These are phyloP conservation scores for Folsomia manolachei DNA, from an alignment of 2,888 invertebrate species.

Conservation along the genomic window DNA sequence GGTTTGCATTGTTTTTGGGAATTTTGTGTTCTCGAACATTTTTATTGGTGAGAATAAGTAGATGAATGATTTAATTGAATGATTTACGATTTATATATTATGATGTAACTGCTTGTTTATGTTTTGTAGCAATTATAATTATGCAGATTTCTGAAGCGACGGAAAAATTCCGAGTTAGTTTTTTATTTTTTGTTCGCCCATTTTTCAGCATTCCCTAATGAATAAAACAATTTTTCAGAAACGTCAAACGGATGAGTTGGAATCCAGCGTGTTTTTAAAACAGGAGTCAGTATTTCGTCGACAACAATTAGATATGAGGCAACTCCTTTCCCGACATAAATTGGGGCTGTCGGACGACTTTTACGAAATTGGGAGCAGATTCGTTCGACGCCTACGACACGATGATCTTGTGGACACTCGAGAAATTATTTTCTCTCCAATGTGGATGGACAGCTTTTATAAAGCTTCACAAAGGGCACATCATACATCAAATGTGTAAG, in stretches of 20 bases:
- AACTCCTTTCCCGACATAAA: conserved; percentile 40
- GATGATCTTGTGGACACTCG: conserved; percentile 42
- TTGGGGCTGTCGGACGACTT: conserved; percentile 40
- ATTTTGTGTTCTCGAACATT: conserved; percentile 49
- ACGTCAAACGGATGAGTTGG: conserved; percentile 29
- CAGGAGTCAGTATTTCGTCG: conserved; percentile 46
- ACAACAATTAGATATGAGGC: conserved; percentile 47
- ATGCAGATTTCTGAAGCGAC: conserved; percentile 50
- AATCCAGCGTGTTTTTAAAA: conserved; percentile 35
- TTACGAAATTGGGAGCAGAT: conserved; percentile 40
- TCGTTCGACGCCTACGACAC: conserved; percentile 41
- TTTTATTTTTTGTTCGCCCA: background rate
- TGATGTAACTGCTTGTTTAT: no score
- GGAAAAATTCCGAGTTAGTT: conserved; percentile 22
- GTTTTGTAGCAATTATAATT: conserved; percentile 51
- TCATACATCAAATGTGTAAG: conserved; percentile 44
- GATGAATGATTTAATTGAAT: no score
- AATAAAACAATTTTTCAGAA: conserved; percentile 22
- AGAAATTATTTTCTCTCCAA: conserved; percentile 38
- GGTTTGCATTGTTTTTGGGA: conserved; percentile 45
- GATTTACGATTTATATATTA: no score
- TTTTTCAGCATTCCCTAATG: no score
- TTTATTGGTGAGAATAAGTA: no score
- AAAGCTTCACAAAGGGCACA: conserved; percentile 33
- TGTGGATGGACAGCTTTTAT: conserved; percentile 47